Conservation (phyloP, 2,113 vertebrate genomes). For the Syrmaticus mikado region DNA sequence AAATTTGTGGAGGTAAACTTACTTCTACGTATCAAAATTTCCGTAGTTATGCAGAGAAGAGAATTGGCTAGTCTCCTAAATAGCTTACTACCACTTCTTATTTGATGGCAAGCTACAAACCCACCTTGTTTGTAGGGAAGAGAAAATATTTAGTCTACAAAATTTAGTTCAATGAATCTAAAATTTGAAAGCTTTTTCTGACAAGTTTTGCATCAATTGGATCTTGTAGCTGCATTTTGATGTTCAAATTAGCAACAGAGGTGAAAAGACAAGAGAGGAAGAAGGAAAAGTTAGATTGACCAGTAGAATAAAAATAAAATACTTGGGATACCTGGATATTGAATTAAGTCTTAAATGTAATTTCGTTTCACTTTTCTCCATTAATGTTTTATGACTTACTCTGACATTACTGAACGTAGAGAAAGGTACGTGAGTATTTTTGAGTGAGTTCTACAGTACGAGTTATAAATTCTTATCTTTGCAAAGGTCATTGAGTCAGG, state of each 20-base stretch:
- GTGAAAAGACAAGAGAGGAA: neutral
- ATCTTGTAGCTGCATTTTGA: neutral
- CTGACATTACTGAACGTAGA: neutral
- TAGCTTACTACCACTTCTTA: neutral
- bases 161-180: neutral
- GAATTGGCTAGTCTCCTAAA: neutral
- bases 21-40: neutral
- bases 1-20: neutral
- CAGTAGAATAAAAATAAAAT: neutral
- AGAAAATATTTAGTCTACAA: neutral
- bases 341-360: neutral
- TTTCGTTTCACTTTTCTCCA: neutral
- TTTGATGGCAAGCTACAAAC: neutral
- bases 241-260: neutral
- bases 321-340: neutral
- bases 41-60: neutral
- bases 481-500: neutral
- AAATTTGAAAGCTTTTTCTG: neutral
- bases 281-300: neutral
- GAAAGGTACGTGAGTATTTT: neutral
- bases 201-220: neutral
- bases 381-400: conserved; percentile 12
- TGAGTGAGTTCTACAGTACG: neutral
- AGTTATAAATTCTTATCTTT: conserved; percentile 16
- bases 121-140: neutral